Evolutionary conservation across 2,797 vertebrate species (phyloP).

Genomic region (Lepilemur septentrionalis): DNA sequence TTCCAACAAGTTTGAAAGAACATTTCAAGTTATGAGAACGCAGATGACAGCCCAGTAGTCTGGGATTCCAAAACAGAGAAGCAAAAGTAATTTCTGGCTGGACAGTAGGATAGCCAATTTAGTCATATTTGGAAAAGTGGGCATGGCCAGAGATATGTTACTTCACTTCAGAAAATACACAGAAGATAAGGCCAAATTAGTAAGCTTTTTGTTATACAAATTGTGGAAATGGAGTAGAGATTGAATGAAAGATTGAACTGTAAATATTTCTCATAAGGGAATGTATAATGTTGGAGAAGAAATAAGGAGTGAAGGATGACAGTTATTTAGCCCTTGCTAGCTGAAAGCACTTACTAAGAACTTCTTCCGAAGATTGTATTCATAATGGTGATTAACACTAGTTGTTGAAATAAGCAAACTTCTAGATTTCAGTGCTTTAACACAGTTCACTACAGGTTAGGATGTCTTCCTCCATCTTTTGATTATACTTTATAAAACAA

Average conservation of each 20-base stretch:
- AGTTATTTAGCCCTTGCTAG: not conserved
- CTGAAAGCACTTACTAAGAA: not conserved
- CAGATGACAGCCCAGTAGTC: not conserved
- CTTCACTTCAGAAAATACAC: not conserved
- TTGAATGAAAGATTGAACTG: not conserved
- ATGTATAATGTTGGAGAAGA: not conserved
- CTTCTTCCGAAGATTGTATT: not conserved
- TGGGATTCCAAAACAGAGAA: not conserved
- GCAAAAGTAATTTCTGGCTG: constrained; percentile 13
- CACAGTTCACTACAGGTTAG: not conserved
- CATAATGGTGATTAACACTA: not conserved
- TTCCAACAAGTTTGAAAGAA: not conserved
- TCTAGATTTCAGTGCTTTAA: not conserved
- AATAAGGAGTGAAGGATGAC: not conserved
- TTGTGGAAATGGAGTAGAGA: not conserved
- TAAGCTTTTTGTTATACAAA: not conserved
- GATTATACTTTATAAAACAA: not conserved
- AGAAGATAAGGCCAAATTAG: not conserved
- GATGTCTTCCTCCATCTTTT: not conserved
- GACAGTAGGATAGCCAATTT: not conserved
- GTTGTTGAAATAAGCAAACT: not conserved
- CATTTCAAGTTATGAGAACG: not conserved
- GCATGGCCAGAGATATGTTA: not conserved
- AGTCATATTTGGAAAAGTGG: not conserved
- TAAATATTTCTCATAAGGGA: not conserved